Conservation (phyloP, 64 coral and sea anemone species). For the Pachyseris speciosa region DNA sequence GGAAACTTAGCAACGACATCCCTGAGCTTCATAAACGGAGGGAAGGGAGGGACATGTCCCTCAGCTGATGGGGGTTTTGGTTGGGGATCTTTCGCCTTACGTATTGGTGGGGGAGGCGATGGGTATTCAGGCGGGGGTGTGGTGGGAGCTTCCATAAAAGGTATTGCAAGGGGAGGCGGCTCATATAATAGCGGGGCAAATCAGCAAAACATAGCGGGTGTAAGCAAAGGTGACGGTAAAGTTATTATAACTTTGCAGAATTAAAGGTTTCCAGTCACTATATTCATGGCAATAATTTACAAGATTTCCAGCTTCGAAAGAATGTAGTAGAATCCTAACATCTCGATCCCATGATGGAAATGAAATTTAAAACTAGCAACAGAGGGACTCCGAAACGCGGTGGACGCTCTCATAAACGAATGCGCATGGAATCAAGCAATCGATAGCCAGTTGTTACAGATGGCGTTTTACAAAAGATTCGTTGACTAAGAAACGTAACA, state of each 20-base stretch:
- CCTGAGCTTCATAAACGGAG: conserved; percentile 68
- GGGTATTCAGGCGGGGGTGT: conserved; percentile 82
- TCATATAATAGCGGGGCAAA: conserved; percentile 64
- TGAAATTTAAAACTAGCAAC: too few species aligned
- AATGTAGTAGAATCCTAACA: too few species aligned
- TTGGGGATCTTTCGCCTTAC: neutral
- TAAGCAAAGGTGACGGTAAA: conserved; percentile 70
- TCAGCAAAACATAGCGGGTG: conserved; percentile 69
- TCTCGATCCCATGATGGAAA: too few species aligned
- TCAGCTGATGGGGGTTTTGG: conserved; percentile 47
- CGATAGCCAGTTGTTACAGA: too few species aligned
- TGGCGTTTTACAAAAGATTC: too few species aligned
- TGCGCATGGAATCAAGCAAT: too few species aligned
- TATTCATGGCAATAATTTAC: too few species aligned
- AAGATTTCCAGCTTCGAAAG: too few species aligned
- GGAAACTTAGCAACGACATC: neutral
- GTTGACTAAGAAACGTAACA: too few species aligned
- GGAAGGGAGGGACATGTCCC: conserved; percentile 9
- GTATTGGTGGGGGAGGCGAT: conserved; percentile 66
- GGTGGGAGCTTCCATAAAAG: neutral
- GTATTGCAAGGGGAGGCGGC: conserved; percentile 73
- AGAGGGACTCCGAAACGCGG: too few species aligned
- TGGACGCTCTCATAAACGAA: too few species aligned
- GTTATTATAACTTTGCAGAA: conserved; percentile 40
- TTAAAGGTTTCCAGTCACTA: too few species aligned